These are phyloP conservation scores for Oreortyx pictus DNA, from an alignment of 2,797 vertebrate genomes.

Conservation along the genomic window DNA sequence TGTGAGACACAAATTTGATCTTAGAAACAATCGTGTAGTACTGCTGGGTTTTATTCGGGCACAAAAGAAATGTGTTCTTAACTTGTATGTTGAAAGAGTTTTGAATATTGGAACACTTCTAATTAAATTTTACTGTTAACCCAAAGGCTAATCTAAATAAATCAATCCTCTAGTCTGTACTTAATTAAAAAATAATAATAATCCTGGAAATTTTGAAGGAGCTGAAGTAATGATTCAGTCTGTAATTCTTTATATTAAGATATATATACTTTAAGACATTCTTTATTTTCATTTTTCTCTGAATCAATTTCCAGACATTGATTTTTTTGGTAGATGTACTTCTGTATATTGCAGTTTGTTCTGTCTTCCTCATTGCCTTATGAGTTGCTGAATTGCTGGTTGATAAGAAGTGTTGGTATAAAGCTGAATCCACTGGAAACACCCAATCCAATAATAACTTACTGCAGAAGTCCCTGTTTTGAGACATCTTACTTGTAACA, in stretches of 20 bases:
- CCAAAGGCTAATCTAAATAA: neutral
- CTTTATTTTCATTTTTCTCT: neutral
- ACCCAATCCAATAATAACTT: neutral
- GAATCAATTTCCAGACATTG: neutral
- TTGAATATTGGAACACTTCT: neutral
- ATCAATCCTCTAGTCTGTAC: neutral
- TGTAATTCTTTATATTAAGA: neutral
- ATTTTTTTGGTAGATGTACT: neutral
- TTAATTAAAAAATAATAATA: neutral
- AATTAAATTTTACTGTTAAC: neutral
- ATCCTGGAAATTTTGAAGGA: neutral
- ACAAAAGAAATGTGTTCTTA: neutral
- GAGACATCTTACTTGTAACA: neutral
- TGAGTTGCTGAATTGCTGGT: neutral
- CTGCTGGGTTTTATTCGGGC: neutral
- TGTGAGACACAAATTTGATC: neutral
- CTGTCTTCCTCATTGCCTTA: neutral
- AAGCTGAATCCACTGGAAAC: neutral
- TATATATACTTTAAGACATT: neutral
- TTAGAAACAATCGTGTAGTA: neutral
- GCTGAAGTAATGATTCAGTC: neutral
- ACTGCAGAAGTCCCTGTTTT: neutral
- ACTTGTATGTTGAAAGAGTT: neutral
- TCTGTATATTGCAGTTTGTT: neutral
- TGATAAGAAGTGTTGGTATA: accelerated